Base-by-base conservation (phyloP, 2,797 vertebrate species). In the Heterohyrax brucei region DNA sequence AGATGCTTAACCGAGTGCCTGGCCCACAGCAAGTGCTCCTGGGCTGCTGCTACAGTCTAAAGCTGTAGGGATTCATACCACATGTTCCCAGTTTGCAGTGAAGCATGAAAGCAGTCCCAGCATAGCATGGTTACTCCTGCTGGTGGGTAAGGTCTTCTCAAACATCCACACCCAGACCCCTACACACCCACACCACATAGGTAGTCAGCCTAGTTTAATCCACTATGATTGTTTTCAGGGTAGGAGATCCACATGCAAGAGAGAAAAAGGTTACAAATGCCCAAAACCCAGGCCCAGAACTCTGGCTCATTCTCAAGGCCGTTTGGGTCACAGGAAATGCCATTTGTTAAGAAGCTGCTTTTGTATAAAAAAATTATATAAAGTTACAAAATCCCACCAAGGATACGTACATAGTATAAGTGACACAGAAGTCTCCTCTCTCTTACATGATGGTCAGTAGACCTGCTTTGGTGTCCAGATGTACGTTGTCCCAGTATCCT, bases 161-260 rank as follows among this genome's bases (percentile, higher is more conserved):
- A 9, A 87, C 81, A 39, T 39, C 39, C 53, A 79, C 53, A 78
- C 14, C 39, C 70, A 33, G 70, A 72, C 70, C 3, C 33, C 16
- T 18, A 39, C 70, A 21, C 70, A 39, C 24, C 10, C 70, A n/a
- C 14, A 7, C 70, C 2, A 68, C n/a, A 64, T 46, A 93, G 18
- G 33, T 28, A 59, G 62, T 84, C 56, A 80, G 73, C 84, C 61
- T 95, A 89, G 66, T 96, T 97, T 97, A 98, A 98, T 98, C 94
- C 95, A 97, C 56, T 85, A 91, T 89, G 91, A 87, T 94, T 97
- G 39, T 97, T 95, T 95, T 84, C 78, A 93, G 68, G 68, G 39
- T 66, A 86, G 50, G 59, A 66, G 72, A 96, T 95, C 97, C 86
- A 98, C 97, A 98, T 98, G 98, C 98, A 98, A 61, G 96, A 97